A percentile compares a stretch with the other conserved stretches of the same genome.
These are phyloP conservation scores for Sebastes goodei DNA, from an alignment of 2,797 vertebrate genomes.

Conservation along the genomic window DNA sequence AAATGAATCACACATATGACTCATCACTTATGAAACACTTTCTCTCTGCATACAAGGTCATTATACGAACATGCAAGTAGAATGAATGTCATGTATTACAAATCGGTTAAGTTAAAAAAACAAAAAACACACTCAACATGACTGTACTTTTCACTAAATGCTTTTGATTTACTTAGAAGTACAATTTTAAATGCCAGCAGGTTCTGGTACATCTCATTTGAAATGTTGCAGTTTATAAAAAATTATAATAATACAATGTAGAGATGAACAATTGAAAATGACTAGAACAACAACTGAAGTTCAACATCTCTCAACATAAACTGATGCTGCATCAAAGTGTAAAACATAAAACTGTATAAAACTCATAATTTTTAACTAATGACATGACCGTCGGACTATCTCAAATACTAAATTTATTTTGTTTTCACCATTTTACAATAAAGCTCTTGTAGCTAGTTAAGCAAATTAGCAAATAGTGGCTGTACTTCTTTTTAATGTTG, in stretches of 20 bases:
- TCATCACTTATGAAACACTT: conserved; percentile 20
- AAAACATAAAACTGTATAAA: not conserved
- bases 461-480: not conserved
- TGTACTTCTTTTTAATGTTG: not conserved
- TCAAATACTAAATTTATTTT: not conserved
- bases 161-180: conserved; percentile 10
- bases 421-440: not conserved
- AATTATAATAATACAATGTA: not conserved
- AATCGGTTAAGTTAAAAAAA: conserved; percentile 52
- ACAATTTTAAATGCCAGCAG: conserved; percentile 4
- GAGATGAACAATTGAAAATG: not conserved
- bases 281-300: not conserved
- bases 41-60: conserved; percentile 25
- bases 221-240: not conserved
- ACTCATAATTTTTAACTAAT: not conserved
- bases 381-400: no score
- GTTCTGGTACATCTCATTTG: conserved; percentile 28
- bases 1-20: conserved; percentile 41
- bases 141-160: conserved; percentile 27
- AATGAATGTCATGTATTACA: conserved; percentile 42
- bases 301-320: not conserved
- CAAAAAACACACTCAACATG: conserved; percentile 37
- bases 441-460: not conserved
- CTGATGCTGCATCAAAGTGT: not conserved
- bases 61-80: not conserved